A percentile compares a stretch with the other conserved stretches of the same genome.
Evolutionary conservation across 2,888 invertebrate genomes (phyloP).

Genomic region (Leptarthrus brevirostris): DNA sequence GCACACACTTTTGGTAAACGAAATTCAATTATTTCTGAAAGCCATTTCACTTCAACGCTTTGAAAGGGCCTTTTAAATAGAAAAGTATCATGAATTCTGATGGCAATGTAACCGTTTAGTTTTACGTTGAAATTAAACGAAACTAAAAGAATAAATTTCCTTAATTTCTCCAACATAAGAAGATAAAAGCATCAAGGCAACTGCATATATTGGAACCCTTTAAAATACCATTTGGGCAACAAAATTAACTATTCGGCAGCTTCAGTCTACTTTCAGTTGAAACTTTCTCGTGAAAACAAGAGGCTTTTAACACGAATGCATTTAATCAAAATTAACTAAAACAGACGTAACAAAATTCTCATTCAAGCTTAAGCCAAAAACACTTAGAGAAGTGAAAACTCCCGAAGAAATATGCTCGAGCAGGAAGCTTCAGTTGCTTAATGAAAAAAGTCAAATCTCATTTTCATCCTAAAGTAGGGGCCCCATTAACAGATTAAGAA

Average conservation of each 20-base stretch:
- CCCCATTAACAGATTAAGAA: slow-evolving; percentile 48
- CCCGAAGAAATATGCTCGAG: slow-evolving; percentile 17
- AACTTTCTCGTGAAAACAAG: neutral
- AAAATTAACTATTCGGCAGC: too few species aligned
- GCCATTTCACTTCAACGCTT: neutral
- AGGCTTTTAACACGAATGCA: slow-evolving; percentile 4
- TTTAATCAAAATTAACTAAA: slow-evolving; percentile 44
- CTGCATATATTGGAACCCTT: too few species aligned
- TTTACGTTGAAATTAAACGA: too few species aligned
- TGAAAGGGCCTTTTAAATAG: too few species aligned
- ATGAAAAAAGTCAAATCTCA: slow-evolving; percentile 49
- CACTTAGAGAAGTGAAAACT: slow-evolving; percentile 41
- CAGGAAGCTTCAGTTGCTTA: slow-evolving; percentile 14
- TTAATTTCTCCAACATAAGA: too few species aligned
- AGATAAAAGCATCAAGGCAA: too few species aligned
- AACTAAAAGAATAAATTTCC: too few species aligned
- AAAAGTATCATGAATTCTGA: too few species aligned
- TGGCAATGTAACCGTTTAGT: too few species aligned
- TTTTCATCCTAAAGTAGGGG: slow-evolving; percentile 34
- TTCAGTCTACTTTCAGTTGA: neutral
- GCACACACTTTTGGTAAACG: neutral
- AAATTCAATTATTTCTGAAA: slow-evolving; percentile 25
- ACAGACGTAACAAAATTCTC: slow-evolving; percentile 33
- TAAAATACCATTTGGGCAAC: too few species aligned
- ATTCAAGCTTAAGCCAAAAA: slow-evolving; percentile 41